Base-by-base conservation (phyloP, 2,113 vertebrate species). In the Suncus etruscus region DNA sequence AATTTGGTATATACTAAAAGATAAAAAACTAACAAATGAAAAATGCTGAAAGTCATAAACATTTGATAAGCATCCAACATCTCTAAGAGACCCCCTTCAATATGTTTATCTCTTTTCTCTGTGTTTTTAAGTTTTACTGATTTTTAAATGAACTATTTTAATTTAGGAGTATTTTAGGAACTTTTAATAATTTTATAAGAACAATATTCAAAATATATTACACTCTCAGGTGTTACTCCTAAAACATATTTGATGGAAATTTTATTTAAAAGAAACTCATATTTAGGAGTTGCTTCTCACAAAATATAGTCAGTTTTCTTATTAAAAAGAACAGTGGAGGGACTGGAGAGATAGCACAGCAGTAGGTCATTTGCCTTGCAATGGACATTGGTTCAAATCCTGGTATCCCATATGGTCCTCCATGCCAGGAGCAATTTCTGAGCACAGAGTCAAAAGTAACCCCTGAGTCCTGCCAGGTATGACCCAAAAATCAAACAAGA, bases 11-110 rank as follows among this genome's bases (percentile, higher is more conserved):
- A 6, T 11, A 74, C 85, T 95, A 32, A 51, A 39, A 72, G 77
- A 92, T 24, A 87, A 29, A 91, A 15, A 87, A 93, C 87, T 27
- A 81, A 50, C 20, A 89, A 47, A 74, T 87, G 31, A 83, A 45
- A 83, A 88, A 66, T 51, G 6, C 50, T 86, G 29, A 88, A 39
- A 27, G 58, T 76, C 66, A n/a, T 24, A 50, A 3, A 31, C 50
- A 69, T 70, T 83, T 92, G 54, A 31, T 83, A 65, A 87, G 27
- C 47, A 91, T 32, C 48, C 9, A 47, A 51, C 22, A 76, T 78
- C 16, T 79, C 77, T 32, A 86, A 9, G 15, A 65, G 61, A 65
- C 14, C 61, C 61, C 14, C 12, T 15, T 15, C 54, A 39, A 39
- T 39, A 39, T 39, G 39, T 39, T 39, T 39, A 39, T 39, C 39